Conservation (phyloP, 2,113 vertebrate species). For the Thermophis baileyi region DNA sequence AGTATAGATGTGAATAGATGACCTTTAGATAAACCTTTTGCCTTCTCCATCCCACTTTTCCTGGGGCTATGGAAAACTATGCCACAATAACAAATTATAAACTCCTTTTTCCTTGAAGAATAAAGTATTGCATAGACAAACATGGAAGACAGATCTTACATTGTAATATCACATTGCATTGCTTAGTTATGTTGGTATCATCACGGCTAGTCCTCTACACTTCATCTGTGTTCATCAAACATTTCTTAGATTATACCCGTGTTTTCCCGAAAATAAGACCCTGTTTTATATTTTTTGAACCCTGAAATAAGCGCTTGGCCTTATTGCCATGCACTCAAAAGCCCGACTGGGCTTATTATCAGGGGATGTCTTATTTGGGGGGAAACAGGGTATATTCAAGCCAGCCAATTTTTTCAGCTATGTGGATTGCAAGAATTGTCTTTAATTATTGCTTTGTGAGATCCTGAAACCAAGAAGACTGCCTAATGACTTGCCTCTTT, state of each 20-base stretch:
- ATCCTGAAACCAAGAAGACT: neutral
- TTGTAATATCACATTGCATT: neutral
- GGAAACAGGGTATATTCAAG: too few relatives aligned
- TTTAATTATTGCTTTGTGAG: constrained; percentile 6
- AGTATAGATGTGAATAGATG: neutral
- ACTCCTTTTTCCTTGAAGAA: neutral
- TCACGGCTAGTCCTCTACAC: neutral
- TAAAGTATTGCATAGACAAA: neutral
- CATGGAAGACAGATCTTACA: neutral
- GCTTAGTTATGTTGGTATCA: neutral
- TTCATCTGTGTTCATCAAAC: neutral
- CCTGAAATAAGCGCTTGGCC: too few relatives aligned
- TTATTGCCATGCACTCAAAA: too few relatives aligned
- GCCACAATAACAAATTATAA: neutral
- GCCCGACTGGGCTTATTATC: too few relatives aligned
- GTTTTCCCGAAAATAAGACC: too few relatives aligned
- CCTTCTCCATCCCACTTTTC: neutral
- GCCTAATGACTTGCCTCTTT: neutral
- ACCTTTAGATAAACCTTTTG: neutral
- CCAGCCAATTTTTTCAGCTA: neutral
- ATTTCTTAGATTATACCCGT: constrained; percentile 15
- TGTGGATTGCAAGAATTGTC: neutral
- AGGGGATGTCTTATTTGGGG: too few relatives aligned
- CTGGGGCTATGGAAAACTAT: neutral
- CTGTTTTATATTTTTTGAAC: too few relatives aligned